Percentiles rank a stretch among this genome's conserved stretches.
Conservation (phyloP, 2,888 invertebrate genomes). For the Drosophila subsilvestris region DNA sequence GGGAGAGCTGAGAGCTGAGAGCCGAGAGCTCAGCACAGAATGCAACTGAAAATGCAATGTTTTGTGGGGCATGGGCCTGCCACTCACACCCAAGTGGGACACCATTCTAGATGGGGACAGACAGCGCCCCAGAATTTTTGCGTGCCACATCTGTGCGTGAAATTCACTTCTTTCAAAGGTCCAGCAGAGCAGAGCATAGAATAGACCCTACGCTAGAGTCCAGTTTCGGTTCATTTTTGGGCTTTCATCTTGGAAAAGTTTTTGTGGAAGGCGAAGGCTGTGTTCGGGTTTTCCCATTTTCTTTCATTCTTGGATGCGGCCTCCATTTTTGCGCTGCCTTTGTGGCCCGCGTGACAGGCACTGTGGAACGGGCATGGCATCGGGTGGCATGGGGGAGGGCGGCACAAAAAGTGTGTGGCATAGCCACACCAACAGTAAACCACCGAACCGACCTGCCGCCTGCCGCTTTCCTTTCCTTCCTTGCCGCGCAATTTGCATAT, state of each 20-base stretch:
- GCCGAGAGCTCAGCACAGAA: not conserved
- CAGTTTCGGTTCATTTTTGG: not conserved
- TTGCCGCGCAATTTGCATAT: slow-evolving; percentile 67
- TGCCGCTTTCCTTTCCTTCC: slow-evolving; percentile 1
- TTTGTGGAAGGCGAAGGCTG: not conserved
- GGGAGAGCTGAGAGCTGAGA: not conserved
- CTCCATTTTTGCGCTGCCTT: not conserved
- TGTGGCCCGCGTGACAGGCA: not conserved
- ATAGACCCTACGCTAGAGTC: not conserved
- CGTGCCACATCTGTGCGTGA: not conserved
- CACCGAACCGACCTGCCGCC: slow-evolving; percentile 31
- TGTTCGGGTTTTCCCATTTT: not conserved
- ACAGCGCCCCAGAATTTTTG: too few relatives aligned
- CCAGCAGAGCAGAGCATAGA: not conserved
- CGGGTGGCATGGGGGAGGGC: too few relatives aligned
- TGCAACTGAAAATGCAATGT: not conserved
- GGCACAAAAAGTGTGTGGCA: slow-evolving; percentile 37
- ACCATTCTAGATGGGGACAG: too few relatives aligned
- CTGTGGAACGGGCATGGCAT: not conserved
- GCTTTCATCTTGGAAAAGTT: not conserved
- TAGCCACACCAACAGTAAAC: slow-evolving; percentile 16
- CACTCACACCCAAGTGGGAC: not conserved
- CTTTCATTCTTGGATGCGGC: not conserved
- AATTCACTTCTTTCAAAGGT: not conserved
- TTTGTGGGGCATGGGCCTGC: not conserved